These are phyloP conservation scores for Lepisosteus oculatus DNA, from an alignment of 2,113 vertebrate genomes.

Conservation along the genomic window DNA sequence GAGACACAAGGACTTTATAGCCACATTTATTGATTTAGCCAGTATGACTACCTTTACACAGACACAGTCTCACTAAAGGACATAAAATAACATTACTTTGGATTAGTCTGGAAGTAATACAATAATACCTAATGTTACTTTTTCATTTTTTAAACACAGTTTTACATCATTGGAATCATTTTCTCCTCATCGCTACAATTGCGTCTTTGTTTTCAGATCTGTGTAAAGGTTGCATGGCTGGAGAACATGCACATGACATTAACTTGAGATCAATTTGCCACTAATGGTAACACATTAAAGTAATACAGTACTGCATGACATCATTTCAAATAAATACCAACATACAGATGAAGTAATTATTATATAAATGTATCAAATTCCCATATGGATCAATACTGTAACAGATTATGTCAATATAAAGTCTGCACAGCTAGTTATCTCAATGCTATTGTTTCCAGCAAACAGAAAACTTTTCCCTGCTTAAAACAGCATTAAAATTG, in stretches of 20 bases:
- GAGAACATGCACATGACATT: constrained; percentile 89
- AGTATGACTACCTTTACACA: constrained; percentile 87
- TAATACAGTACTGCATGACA: constrained; percentile 93
- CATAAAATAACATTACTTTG: constrained; percentile 63
- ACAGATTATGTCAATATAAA: constrained; percentile 85
- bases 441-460: constrained; percentile 86
- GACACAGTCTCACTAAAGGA: constrained; percentile 64
- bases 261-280: constrained; percentile 86
- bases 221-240: constrained; percentile 93
- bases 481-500: constrained; percentile 73
- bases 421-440: constrained; percentile 86
- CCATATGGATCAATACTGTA: constrained; percentile 92
- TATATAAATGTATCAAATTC: constrained; percentile 88
- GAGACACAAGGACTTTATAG: constrained; percentile 47
- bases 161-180: too few species aligned
- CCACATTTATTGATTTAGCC: constrained; percentile 87
- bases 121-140: constrained; percentile 51
- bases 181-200: constrained; percentile 13
- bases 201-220: constrained; percentile 67
- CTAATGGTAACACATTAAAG: constrained; percentile 91
- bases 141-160: constrained; percentile 10
- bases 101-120: constrained; percentile 63
- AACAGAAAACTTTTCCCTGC: constrained; percentile 84
- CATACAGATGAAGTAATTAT: constrained; percentile 82
- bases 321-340: constrained; percentile 97